Conservation (phyloP, 2,113 vertebrate species). For the Tragelaphus scriptus region DNA sequence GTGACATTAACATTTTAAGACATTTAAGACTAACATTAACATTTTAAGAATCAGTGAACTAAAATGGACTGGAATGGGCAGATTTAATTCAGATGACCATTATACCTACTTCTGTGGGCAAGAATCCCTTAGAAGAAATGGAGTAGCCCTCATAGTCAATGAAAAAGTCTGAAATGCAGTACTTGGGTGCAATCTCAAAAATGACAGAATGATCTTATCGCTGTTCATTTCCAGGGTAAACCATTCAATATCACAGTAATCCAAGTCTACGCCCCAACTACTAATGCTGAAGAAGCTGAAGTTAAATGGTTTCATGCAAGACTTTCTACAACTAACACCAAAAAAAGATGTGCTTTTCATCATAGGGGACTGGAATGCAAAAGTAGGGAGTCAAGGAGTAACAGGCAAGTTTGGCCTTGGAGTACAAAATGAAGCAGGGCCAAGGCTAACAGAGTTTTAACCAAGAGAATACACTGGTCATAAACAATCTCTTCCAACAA, state of each 20-base stretch:
- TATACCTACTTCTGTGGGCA: neutral
- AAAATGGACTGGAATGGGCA: neutral
- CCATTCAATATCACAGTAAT: neutral
- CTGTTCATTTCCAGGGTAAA: neutral
- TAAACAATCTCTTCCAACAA: neutral
- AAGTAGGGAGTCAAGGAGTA: neutral
- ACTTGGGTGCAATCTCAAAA: neutral
- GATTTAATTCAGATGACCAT: neutral
- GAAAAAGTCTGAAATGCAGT: neutral
- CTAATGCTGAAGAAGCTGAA: neutral
- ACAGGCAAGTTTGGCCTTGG: neutral
- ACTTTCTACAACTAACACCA: neutral
- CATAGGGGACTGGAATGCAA: neutral
- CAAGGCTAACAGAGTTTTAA: neutral
- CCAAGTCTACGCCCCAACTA: neutral
- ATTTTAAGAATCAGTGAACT: neutral
- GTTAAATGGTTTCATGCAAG: neutral
- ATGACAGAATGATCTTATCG: neutral
- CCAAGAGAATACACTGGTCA: neutral
- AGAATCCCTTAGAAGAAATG: neutral
- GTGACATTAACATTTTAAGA: neutral
- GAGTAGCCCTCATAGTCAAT: neutral
- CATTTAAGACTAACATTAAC: neutral
- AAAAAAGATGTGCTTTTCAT: neutral
- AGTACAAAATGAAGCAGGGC: neutral